These are phyloP conservation scores for Mantis religiosa DNA, from an alignment of 2,888 invertebrate genomes.

Conservation along the genomic window DNA sequence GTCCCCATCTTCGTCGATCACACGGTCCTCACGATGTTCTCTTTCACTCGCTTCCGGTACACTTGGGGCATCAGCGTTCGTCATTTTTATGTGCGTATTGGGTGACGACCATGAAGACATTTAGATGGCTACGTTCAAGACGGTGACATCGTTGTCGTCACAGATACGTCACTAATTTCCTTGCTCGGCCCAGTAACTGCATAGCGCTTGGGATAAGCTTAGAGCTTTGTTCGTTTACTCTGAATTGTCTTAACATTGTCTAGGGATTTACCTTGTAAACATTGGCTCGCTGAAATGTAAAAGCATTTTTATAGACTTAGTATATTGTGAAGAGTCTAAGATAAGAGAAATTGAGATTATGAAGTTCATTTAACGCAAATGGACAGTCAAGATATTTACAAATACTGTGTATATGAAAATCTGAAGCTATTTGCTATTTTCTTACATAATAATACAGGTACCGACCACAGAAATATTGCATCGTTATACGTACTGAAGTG, in stretches of 20 bases:
- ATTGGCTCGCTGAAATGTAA: background rate
- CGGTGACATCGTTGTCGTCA: background rate
- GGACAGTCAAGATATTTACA: no score
- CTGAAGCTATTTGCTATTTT: no score
- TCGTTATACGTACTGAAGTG: no score
- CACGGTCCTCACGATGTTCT: background rate
- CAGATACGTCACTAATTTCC: background rate
- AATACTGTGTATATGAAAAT: no score
- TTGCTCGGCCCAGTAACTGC: background rate
- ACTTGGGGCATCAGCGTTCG: background rate
- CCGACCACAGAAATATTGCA: no score
- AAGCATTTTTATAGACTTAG: no score
- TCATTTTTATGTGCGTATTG: background rate
- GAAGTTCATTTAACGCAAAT: no score
- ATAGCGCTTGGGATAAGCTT: background rate
- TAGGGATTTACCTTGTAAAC: background rate
- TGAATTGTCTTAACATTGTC: background rate
- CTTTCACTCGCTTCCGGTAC: background rate
- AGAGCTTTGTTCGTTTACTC: background rate
- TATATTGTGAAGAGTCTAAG: no score
- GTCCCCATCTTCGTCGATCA: background rate
- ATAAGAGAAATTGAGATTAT: no score
- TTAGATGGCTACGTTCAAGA: background rate
- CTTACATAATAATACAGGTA: no score
- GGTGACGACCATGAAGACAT: slow-evolving; percentile 1